Evolutionary conservation across 1,140 invertebrate genomes (phyloP), one percentile per base, ranked within the genome.

Genomic region (Cheumatopsyche charites): DNA sequence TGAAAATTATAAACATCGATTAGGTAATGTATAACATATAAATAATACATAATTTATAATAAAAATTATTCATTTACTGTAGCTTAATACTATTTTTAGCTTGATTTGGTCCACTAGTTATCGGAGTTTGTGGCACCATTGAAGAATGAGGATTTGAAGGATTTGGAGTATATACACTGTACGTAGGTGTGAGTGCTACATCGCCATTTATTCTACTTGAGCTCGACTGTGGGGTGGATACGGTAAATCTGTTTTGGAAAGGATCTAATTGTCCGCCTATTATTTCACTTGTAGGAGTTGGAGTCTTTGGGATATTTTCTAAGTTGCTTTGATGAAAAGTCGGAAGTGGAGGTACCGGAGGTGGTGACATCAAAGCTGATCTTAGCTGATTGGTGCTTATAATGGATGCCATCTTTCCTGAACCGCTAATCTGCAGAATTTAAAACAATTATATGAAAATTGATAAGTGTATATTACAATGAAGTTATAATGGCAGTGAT

Each of bases 71-170:
- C n/a, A n/a, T n/a, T 81, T 79, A 85, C 83, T 84, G 82, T 62
- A 85, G 77, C 77, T 84, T 85, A 66, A 85, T 82, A 77, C 82
- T 85, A 70, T 78, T 83, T 74, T 79, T 83, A 36, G 82, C 82
- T 78, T 83, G 82, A 77, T 76, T 80, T 26, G 80, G 79, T 61
- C 80, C 83, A 79, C 82, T 83, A 15, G 79, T 78, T 75, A 84
- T 79, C n/a, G 83, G 82, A 12, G 82, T 85, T 13, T 82, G 73
- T 43, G 81, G 78, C 67, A 77, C 76, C 79, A 85, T 80, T 23
- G 79, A 76, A 77, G 74, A 80, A 69, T 85, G 82, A 9, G 83
- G 83, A 68, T 85, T 85, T 6, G 25, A 17, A 1, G 58, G 36
- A 1, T 55, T 63, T 17, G 74, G 71, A 26, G 73, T 70, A 55